Evolutionary conservation across 2,113 vertebrate genomes (phyloP).

Genomic region (Gambusia holbrooki): DNA sequence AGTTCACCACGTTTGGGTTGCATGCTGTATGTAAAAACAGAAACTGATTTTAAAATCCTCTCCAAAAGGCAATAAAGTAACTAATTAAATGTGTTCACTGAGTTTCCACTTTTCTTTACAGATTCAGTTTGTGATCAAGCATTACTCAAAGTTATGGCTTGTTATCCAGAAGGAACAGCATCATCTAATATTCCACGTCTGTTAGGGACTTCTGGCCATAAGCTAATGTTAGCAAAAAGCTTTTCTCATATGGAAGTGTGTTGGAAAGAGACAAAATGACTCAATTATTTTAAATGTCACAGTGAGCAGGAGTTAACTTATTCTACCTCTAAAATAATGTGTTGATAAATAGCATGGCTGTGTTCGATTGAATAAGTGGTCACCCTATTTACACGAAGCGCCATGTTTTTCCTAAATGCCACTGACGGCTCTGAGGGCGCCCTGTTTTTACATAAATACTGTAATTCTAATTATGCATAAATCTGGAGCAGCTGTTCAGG

Average conservation of each 20-base stretch:
- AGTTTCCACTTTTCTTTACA: neutral
- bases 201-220: conserved; percentile 2
- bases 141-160: neutral
- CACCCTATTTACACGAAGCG: neutral
- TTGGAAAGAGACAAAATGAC: conserved; percentile 15
- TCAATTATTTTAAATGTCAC: conserved; percentile 60
- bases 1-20: too few relatives aligned
- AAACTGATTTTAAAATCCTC: too few relatives aligned
- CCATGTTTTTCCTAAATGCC: conserved; percentile 34
- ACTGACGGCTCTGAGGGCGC: neutral
- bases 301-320: conserved; percentile 42
- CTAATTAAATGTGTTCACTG: neutral
- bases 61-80: too few relatives aligned
- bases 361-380: neutral
- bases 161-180: neutral
- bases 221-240: conserved; percentile 1
- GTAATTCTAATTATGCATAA: neutral
- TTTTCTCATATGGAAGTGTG: neutral
- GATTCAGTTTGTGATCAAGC: neutral
- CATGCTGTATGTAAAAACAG: too few relatives aligned
- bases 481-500: too few relatives aligned
- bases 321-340: conserved; percentile 50
- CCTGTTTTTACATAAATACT: conserved; percentile 1
- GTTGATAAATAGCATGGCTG: conserved; percentile 20
- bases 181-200: neutral